These are phyloP conservation scores for Formica exsecta DNA, from an alignment of 1,140 invertebrate species.

Conservation along the genomic window DNA sequence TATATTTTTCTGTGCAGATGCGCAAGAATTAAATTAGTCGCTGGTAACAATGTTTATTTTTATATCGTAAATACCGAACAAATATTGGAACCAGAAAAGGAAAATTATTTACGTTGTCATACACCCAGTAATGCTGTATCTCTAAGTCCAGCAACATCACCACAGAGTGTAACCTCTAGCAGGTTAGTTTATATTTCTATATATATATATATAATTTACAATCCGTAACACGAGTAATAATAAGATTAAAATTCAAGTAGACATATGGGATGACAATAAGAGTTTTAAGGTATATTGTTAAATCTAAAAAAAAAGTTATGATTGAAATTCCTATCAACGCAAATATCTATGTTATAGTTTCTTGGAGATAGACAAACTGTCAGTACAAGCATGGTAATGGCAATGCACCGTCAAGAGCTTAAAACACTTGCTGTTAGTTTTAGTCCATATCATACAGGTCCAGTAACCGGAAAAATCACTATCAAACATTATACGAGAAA, in stretches of 20 bases:
- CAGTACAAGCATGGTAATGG: slow-evolving; percentile 76
- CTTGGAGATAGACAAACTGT: slow-evolving; percentile 79
- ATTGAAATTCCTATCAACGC: background rate
- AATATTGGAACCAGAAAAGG: slow-evolving; percentile 65
- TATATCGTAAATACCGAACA: slow-evolving; percentile 78
- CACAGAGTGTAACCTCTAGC: slow-evolving; percentile 79
- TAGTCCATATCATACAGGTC: slow-evolving; percentile 83
- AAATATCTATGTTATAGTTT: slow-evolving; percentile 77
- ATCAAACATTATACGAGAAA: slow-evolving; percentile 84
- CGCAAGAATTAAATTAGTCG: slow-evolving; percentile 76
- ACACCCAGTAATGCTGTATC: slow-evolving; percentile 76
- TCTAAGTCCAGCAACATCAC: slow-evolving; percentile 80
- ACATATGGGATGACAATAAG: slow-evolving; percentile 81
- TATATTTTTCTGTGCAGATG: slow-evolving; percentile 67
- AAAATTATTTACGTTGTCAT: slow-evolving; percentile 78
- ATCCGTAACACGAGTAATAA: slow-evolving; percentile 86
- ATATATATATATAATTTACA: slow-evolving; percentile 78
- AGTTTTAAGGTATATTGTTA: slow-evolving; percentile 80
- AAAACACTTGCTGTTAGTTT: slow-evolving; percentile 85
- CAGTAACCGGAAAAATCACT: slow-evolving; percentile 84
- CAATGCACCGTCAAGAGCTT: slow-evolving; percentile 85
- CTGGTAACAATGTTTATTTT: slow-evolving; percentile 70
- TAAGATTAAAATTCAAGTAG: slow-evolving; percentile 85
- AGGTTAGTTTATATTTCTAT: slow-evolving; percentile 71
- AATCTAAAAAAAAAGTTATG: background rate